phyloP scores from a whole-genome alignment of 2,797 vertebrate species.

The Enteromius unitaeniatus region DNA sequence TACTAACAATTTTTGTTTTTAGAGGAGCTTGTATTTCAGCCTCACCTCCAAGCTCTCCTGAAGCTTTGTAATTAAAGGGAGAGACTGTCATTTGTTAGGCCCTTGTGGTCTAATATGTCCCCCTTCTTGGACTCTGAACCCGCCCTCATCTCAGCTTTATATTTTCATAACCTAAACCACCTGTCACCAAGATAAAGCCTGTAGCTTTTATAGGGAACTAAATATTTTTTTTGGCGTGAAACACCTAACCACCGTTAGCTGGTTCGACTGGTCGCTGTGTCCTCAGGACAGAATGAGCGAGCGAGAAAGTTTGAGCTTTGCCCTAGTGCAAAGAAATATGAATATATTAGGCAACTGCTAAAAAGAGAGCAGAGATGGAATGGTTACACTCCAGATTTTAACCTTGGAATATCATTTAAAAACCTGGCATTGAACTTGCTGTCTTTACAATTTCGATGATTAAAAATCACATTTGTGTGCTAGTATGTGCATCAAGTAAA shows the following conservation, averaged over 20 bases:
- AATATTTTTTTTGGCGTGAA: constrained; percentile 58
- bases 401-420: constrained; percentile 25
- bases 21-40: constrained; percentile 46
- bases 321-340: constrained; percentile 27
- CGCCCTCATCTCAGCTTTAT: constrained; percentile 39
- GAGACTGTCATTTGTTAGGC: constrained; percentile 52
- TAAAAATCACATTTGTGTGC: neutral
- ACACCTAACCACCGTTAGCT: constrained; percentile 37
- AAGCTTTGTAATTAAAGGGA: constrained; percentile 47
- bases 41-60: constrained; percentile 9
- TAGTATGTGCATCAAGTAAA: neutral
- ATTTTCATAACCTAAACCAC: constrained; percentile 59
- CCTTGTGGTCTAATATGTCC: constrained; percentile 49
- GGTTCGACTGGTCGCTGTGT: constrained; percentile 15
- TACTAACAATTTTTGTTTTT: constrained; percentile 28
- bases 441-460: neutral
- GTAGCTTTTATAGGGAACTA: constrained; percentile 56
- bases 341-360: constrained; percentile 49
- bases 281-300: constrained; percentile 5
- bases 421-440: neutral
- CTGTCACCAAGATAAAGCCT: constrained; percentile 56
- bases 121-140: constrained; percentile 40
- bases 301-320: constrained; percentile 29
- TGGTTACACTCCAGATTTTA: constrained; percentile 34
- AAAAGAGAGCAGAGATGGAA: neutral